A percentile compares a stretch with the other conserved stretches of the same genome.
Evolutionary conservation across 2,113 vertebrate genomes (phyloP).

Genomic region (Hirundichthys speculiger): DNA sequence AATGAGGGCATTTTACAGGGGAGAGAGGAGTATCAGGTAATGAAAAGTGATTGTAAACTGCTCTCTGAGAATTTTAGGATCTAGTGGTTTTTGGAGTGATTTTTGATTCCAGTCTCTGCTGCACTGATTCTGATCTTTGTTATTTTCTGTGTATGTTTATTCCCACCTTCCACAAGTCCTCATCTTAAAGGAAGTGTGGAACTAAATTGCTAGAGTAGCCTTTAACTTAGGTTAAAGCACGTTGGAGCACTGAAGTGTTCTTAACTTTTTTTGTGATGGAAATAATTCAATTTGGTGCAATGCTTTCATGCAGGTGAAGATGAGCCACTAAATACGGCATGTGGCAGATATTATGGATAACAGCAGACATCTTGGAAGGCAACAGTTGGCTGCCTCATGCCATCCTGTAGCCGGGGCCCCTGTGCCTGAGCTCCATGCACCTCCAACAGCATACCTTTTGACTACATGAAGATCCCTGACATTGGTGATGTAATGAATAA

Average conservation of each 20-base stretch:
- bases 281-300: conserved; percentile 2
- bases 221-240: no score
- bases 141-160: neutral
- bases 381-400: conserved; percentile 50
- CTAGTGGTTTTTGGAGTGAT: neutral
- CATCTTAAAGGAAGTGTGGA: neutral
- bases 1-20: conserved; percentile 2
- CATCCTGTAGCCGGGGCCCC: conserved; percentile 55
- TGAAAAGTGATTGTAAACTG: conserved; percentile 6
- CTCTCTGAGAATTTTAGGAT: conserved; percentile 17
- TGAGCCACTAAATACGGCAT: conserved; percentile 40
- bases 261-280: no score
- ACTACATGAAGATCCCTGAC: conserved; percentile 98
- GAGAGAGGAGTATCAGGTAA: neutral
- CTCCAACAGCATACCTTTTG: conserved; percentile 82
- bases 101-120: conserved; percentile 2
- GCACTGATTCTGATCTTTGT: neutral
- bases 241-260: no score
- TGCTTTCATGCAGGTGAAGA: conserved; percentile 53
- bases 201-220: neutral
- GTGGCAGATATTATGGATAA: conserved; percentile 53
- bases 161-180: neutral
- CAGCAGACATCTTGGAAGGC: conserved; percentile 48
- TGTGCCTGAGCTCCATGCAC: conserved; percentile 44
- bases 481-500: conserved; percentile 99